Percentiles rank a stretch among this genome's conserved stretches.
Conservation (phyloP, 2,888 invertebrate genomes). For the Chorisops tibialis region DNA sequence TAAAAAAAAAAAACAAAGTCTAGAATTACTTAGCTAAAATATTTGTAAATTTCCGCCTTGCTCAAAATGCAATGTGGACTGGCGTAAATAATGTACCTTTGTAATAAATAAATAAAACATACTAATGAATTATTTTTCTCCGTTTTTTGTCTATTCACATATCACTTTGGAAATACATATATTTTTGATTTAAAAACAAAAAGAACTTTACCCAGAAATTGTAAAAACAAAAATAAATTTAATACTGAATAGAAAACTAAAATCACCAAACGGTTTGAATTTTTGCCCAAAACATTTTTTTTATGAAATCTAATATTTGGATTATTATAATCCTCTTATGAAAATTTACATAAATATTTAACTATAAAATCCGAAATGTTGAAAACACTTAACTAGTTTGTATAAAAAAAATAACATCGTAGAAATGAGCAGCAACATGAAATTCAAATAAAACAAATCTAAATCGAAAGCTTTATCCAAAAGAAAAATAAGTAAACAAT, state of each 20-base stretch:
- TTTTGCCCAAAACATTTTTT: neutral
- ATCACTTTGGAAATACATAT: constrained; percentile 14
- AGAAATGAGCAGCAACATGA: too few relatives aligned
- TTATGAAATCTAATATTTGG: neutral
- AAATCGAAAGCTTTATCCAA: too few relatives aligned
- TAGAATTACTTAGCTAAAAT: too few relatives aligned
- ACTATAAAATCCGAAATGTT: neutral
- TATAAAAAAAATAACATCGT: neutral
- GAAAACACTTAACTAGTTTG: neutral
- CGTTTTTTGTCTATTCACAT: constrained; percentile 11
- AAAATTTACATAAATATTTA: neutral
- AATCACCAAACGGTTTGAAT: too few relatives aligned
- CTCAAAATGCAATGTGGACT: too few relatives aligned
- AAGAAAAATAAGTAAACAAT: too few relatives aligned
- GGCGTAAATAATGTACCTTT: neutral
- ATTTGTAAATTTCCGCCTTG: too few relatives aligned
- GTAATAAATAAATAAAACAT: neutral
- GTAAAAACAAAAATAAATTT: neutral
- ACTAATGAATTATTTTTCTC: neutral
- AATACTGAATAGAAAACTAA: neutral
- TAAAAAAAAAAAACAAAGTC: too few relatives aligned
- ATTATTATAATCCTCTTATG: neutral
- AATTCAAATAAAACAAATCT: too few relatives aligned
- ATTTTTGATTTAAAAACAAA: neutral
- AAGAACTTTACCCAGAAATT: neutral